Conservation (phyloP, 2,888 invertebrate genomes). For the Diadromus collaris region DNA sequence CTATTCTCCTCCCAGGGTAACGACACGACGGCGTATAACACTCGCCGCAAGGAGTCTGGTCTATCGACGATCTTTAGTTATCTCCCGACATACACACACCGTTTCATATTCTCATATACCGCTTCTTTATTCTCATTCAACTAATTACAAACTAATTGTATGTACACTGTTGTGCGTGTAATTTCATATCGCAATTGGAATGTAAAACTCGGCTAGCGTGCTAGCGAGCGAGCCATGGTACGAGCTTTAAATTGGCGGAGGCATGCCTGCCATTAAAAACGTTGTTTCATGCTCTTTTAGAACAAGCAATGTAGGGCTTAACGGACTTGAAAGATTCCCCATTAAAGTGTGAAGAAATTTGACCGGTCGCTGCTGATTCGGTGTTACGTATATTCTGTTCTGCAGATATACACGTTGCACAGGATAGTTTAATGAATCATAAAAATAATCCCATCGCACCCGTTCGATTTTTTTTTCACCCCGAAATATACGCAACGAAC, state of each 20-base stretch:
- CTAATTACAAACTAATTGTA: slow-evolving; percentile 39
- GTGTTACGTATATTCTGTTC: not conserved
- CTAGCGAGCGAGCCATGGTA: not conserved
- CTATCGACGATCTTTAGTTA: too few species aligned
- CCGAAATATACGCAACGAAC: too few species aligned
- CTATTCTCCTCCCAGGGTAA: too few species aligned
- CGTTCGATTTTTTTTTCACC: too few species aligned
- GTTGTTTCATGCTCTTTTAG: slow-evolving; percentile 66
- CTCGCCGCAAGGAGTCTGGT: too few species aligned
- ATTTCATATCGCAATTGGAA: slow-evolving; percentile 25
- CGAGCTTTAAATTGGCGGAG: not conserved
- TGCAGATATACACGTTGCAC: not conserved
- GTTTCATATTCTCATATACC: not conserved
- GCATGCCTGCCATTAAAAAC: slow-evolving; percentile 54
- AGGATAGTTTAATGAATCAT: not conserved
- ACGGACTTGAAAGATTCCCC: slow-evolving; percentile 64
- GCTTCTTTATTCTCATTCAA: slow-evolving; percentile 21
- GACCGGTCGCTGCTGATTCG: not conserved
- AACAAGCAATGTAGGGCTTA: slow-evolving; percentile 64
- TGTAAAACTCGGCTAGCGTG: slow-evolving; percentile 24
- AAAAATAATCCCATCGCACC: too few species aligned
- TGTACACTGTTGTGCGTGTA: slow-evolving; percentile 25
- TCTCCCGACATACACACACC: too few species aligned
- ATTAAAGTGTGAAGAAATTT: slow-evolving; percentile 57
- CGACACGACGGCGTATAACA: too few species aligned